Evolutionary conservation across 2,113 vertebrate species (phyloP), one percentile per base, ranked within the genome.

Genomic region (Micronisus gabar): DNA sequence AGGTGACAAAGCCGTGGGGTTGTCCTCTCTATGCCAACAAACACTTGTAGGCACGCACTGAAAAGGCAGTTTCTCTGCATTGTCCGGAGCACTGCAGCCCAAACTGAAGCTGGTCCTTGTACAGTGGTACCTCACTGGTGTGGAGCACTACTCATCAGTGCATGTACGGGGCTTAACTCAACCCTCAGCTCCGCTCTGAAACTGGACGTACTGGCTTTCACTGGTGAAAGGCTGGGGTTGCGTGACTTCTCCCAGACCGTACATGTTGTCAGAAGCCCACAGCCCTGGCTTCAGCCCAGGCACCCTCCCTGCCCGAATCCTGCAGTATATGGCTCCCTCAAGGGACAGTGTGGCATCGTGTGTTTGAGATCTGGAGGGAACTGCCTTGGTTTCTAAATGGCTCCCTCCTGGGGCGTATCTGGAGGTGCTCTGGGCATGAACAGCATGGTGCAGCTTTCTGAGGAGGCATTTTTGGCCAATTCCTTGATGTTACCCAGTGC

Each of bases 401-500:
- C 27, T 21, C 65, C 25, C 15, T 66, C 48, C 59, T 41, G 9
- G 21, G 27, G 23, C 10, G 3, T 22, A 30, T 58, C 76, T 72
- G 74, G 61, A 43, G 40, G 13, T 27, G 36, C 61, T 58, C n/a
- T 71, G 47, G 43, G 45, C 20, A 6, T 30, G 25, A 22, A 10
- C 15, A 20, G 10, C 25, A 6, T 0, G 10, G 20, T 10, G 29
- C 55, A 32, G 48, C 50, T 58, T 45, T 62, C 3, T 2, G 58
- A 72, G 70, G 7, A 40, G 40, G 16, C 0, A 0, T 26, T 58
- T 70, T 15, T 8, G 5, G 38, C 5, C 41, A 15, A 8, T 58
- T 52, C 21, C 30, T 22, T 11, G n/a, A 5, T 26, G n/a, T 17
- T 13, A 4, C 16, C 23, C 2, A 2, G 56, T 0, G 0, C 62